Evolutionary conservation across 2,797 vertebrate genomes (phyloP), one percentile per base, ranked within the genome.

Genomic region (Eospalax fontanierii): DNA sequence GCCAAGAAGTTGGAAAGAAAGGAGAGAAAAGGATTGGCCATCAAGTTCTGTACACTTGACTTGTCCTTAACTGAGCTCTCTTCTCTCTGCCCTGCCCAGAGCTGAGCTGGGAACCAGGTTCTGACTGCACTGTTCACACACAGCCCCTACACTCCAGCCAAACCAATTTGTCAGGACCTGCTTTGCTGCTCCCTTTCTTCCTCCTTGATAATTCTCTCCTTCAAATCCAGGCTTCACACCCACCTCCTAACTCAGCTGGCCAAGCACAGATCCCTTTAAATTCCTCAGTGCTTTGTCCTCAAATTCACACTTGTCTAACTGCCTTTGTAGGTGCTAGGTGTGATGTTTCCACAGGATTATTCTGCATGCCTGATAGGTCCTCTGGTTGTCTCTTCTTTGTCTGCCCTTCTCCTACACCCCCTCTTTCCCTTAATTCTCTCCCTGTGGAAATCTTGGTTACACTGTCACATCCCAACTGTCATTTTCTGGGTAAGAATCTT

Each of bases 131-230:
- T 92, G 38, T 73, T 90, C 38, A 76, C 61, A 80, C 38, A 18
- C 22, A 50, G 84, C 54, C 6, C 0, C 57, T 8, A 8, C 0
- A 24, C 59, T 40, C 57, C 63, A 40, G 90, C 87, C 82, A 35
- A 7, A 19, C 19, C 59, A 65, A 40, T 57, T 65, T 86, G 84
- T 33, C 73, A 40, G 38, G 30, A 82, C 96, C 87, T n/a, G 89
- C 63, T 91, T 35, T 70, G 73, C 54, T 35, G 89, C 91, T 59
- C 68, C 50, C 73, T 85, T 91, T 86, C 91, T 86, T 87, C 86
- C 81, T 16, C 2, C 35, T 71, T 68, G 82, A 2, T 46, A 33
- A 71, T 76, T 89, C 74, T 87, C 87, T 75, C 40, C 87, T 91
- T 83, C 59, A 79, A 28, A 61, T 61, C 80, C 35, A 54, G 43